Conservation (phyloP, 2,113 vertebrate genomes). For the Mobula hypostoma region DNA sequence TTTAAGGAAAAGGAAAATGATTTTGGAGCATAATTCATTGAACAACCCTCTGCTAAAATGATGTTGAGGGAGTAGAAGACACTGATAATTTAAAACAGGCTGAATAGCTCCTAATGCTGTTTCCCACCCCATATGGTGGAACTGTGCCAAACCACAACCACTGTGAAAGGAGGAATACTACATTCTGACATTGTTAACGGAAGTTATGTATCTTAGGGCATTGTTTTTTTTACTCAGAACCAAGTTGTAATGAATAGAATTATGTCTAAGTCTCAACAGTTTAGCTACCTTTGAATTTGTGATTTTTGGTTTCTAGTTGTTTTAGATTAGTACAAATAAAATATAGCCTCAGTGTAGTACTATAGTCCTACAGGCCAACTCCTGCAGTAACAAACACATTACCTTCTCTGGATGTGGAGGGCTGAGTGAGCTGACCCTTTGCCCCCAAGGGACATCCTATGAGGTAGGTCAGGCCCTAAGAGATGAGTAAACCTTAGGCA, state of each 20-base stretch:
- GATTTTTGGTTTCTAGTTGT: background rate
- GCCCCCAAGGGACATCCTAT: too few species aligned
- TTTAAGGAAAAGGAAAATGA: background rate
- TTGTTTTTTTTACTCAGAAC: background rate
- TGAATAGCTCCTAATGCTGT: background rate
- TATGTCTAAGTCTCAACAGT: background rate
- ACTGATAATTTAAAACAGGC: background rate
- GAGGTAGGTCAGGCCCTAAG: too few species aligned
- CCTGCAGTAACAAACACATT: too few species aligned
- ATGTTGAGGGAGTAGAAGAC: background rate
- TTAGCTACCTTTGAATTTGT: slow-evolving; percentile 9
- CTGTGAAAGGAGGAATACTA: background rate
- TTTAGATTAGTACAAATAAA: background rate
- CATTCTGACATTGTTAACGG: background rate
- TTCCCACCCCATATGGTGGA: background rate
- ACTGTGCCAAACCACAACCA: background rate
- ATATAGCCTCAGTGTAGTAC: background rate
- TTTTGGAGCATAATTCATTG: background rate
- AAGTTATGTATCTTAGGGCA: background rate
- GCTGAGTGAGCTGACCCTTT: too few species aligned
- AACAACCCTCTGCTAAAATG: background rate
- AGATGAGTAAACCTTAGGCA: too few species aligned
- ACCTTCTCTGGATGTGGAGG: too few species aligned
- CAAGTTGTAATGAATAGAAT: slow-evolving; percentile 22
- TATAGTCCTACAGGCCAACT: too few species aligned